Evolutionary conservation across 64 coral and sea anemone genomes (phyloP), one percentile per base, ranked within the genome.

Genomic region (Orbicella faveolata): DNA sequence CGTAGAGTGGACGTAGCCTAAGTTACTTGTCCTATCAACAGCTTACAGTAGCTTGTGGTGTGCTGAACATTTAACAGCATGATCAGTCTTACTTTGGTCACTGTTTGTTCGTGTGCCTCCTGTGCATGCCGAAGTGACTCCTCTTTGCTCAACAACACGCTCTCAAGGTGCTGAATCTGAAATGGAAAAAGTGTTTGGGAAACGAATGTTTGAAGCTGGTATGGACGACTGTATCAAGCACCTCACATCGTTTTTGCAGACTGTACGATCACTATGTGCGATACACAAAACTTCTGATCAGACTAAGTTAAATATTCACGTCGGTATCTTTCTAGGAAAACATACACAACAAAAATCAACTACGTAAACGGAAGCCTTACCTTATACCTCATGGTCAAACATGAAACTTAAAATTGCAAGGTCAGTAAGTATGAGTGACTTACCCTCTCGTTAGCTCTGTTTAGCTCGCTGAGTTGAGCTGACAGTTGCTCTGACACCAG

Each of bases 401-500:
- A 34, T 74, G 13, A 23, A 54, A 23, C 35, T 7, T 54, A 4
- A 70, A 13, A 73, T 18, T 25, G 8, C 36, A 10, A 86, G 25
- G 35, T 83, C 77, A 79, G 17, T 14, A 80, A 68, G 3, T n/a
- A 20, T 13, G 30, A 67, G n/a, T 26, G 8, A 75, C 83, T 41
- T 79, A 90, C 97, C 97, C 94, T 93, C 37, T 96, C 97, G 25
- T 78, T 96, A 15, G 84, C 83, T 73, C 89, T 96, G 55, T 92
- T 87, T 14, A 95, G 63, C 72, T 99, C 97, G 72, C 84, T 91
- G 67, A 99, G 89, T 30, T 93, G 91, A 37, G 90, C 79, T 36
- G 83, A 86, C 23, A 99, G 53, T 69, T 99, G 97, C 67, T 99
- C 97, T 48, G 97, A 93, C 3, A 99, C 82, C 62, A 99, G 79